phyloP scores from a whole-genome alignment of 1,140 invertebrate species.

The Ips typographus region DNA sequence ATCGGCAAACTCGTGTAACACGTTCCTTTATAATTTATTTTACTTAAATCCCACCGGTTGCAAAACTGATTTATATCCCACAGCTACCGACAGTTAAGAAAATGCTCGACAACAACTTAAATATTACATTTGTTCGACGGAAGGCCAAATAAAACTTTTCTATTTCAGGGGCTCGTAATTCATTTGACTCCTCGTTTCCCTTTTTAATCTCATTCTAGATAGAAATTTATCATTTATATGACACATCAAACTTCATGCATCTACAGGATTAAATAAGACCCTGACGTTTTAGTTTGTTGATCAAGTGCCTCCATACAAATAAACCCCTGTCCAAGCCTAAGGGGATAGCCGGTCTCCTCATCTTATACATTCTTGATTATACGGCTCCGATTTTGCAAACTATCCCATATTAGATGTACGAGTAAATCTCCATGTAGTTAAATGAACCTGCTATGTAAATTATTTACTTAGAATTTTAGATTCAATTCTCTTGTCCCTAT shows the following conservation, averaged over 20 bases:
- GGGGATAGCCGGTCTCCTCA: constrained; percentile 3
- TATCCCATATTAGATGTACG: constrained; percentile 3
- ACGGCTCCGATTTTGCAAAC: constrained; percentile 7
- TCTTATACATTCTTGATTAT: constrained; percentile 8
- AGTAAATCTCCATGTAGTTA: not conserved
- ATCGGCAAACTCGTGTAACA: constrained; percentile 9
- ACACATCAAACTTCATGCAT: not conserved
- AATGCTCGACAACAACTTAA: not conserved
- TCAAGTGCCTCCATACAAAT: constrained; percentile 11
- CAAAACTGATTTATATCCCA: constrained; percentile 8
- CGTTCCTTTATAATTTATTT: constrained; percentile 14
- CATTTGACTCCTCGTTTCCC: too few relatives aligned
- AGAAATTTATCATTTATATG: too few relatives aligned
- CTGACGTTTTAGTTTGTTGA: constrained; percentile 10
- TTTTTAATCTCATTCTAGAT: too few relatives aligned
- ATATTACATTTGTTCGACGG: not conserved
- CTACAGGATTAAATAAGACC: constrained; percentile 1
- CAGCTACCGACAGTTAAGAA: constrained; percentile 6
- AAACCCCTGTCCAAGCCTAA: constrained; percentile 7
- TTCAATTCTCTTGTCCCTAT: not conserved
- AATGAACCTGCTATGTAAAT: constrained; percentile 1
- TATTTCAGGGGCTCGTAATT: not conserved
- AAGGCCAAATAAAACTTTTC: constrained; percentile 2
- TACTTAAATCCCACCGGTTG: constrained; percentile 8
- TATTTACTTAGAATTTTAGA: not conserved